These are phyloP conservation scores for Amphilophus citrinellus DNA, from an alignment of 2,113 vertebrate species.

Conservation along the genomic window DNA sequence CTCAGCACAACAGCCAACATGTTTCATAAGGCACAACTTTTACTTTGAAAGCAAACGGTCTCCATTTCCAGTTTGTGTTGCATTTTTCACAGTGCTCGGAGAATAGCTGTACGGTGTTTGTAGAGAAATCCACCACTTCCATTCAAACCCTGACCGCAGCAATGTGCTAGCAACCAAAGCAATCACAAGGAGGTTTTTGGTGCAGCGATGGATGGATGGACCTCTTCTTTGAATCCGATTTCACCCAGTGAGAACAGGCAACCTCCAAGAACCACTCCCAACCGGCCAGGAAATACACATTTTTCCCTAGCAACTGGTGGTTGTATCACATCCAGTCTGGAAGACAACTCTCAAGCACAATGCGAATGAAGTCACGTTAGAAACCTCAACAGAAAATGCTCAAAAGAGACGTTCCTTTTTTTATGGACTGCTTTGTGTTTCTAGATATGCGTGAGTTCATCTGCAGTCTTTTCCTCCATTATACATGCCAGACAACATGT, in stretches of 20 bases:
- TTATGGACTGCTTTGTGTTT: too few species aligned
- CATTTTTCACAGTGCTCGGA: background rate
- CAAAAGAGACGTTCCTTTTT: too few species aligned
- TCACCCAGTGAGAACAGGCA: accelerated
- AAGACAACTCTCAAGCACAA: background rate
- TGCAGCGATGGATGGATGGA: too few species aligned
- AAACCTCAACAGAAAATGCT: too few species aligned
- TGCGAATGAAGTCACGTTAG: too few species aligned
- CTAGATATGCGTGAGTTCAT: too few species aligned
- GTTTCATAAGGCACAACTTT: background rate
- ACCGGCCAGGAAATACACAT: background rate
- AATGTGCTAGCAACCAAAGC: too few species aligned
- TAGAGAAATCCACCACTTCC: background rate
- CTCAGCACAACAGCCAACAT: too few species aligned
- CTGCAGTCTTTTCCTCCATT: background rate
- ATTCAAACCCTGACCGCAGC: too few species aligned
- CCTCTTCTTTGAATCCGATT: background rate
- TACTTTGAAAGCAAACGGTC: background rate
- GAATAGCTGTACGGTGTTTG: background rate
- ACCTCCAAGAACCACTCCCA: background rate
- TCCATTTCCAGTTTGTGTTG: background rate
- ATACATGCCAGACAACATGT: conserved; percentile 7
- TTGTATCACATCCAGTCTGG: background rate
- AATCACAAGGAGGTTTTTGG: background rate
- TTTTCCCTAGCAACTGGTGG: background rate